Evolutionary conservation across 2,113 vertebrate genomes (phyloP), one percentile per base, ranked within the genome.

Genomic region (Heptranchias perlo): DNA sequence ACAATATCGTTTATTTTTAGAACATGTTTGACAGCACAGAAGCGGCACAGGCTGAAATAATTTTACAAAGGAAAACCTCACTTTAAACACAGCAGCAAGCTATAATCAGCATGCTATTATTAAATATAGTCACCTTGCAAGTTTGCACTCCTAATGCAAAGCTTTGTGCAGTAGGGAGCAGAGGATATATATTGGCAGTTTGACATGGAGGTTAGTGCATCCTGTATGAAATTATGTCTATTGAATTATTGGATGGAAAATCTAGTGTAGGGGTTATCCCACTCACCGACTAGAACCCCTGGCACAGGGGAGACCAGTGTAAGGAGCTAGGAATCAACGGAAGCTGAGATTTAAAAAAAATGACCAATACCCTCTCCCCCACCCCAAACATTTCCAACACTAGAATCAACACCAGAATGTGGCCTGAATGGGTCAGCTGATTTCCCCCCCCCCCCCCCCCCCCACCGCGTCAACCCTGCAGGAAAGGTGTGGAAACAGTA

Each of bases 1-100:
- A 93, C 58, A 93, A 93, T 93, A 93, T 93, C 35, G 61, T 93
- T 93, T 93, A 93, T 93, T 93, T 93, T 93, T 93, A 93, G 89
- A 93, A 62, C 21, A 93, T 39, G 54, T 92, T 92, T 92, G 87
- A 92, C 61, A 61, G 87, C 58, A 21, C 18, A 62, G n/a, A 62
- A 93, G 58, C 31, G 14, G 89, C 62, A 62, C n/a, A 62, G 89
- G 35, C 89, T 93, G 89, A 93, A 62, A 61, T 93, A 64, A 93
- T 93, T 93, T 93, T 93, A 93, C 89, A 93, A 93, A 93, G 58
- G 89, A 61, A 93, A 62, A 39, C 16, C 89, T 93, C 35, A 93
- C 89, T 93, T 93, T 44, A 21, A 62, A 35, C 89, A 62, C 35
- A 62, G 78, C 16, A 82, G 78, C 78, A 82, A n/a, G 89, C 89